Base-by-base conservation (phyloP, 92 coral and sea anemone species). In the Epizoanthus ramosus region DNA sequence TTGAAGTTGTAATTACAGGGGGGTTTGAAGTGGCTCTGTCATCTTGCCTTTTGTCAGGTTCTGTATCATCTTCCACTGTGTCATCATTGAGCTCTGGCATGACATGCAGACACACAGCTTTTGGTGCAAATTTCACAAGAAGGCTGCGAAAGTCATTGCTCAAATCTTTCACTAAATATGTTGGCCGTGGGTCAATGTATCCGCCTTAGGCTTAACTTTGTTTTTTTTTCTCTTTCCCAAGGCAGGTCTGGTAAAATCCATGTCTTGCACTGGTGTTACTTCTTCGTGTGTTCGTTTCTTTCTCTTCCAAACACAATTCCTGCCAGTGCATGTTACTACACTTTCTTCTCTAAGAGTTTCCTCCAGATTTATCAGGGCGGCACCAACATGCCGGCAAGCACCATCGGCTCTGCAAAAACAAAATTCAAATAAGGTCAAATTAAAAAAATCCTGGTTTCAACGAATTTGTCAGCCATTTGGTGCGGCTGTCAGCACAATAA, bases 361-460 rank as follows among this genome's bases (percentile, higher is more conserved):
- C 17, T 81, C 85, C 25, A 69, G 85, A 41, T 81, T 70, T 43
- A 69, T 81, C 53, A 81, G 79, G 47, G 77, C 65, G 33, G 85
- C 79, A 15, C 85, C 77, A 47, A 81, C 52, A 68, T 68, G 85
- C 19, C 64, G 31, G 33, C 85, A 81, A 66, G 85, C 85, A 8
- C 67, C 64, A 68, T 68, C 76, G 59, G 79, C 60, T 65, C 80
- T 82, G 24, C 24, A 22, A 22, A 22, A 59, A 22, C n/a, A 59
- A 59, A 59, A 59, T 59, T 35, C 39, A 35, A 35, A 35, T 35
- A 35, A 35, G 39, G 39, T 4, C 39, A 35, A 35, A 35, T 35
- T 2, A 35, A 35, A 35, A 2, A 35, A 35, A 35, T 35, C 4
- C 39, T 4, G 2, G 39, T 2, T 35, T 35, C 4, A 35, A n/a